Base-by-base conservation (phyloP, 2,113 vertebrate species). In the Lepus europaeus region DNA sequence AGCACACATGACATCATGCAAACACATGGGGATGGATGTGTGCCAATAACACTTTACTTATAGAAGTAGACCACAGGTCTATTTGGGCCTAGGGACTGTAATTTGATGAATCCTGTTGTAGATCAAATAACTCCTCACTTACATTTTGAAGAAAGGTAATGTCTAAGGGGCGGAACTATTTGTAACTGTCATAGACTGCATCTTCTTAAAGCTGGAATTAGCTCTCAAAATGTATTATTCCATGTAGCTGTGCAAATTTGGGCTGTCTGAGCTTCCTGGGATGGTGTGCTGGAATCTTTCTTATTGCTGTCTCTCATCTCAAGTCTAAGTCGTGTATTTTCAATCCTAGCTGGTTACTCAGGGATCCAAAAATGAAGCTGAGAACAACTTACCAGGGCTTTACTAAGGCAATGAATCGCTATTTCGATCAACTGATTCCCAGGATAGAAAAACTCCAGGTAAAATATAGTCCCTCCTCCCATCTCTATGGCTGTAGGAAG, bases 341-440 rank as follows among this genome's bases (percentile, higher is more conserved):
- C 29, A 84, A 74, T 94, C 63, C 20, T 80, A 99, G 99, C 91
- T 99, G 99, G 99, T 98, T 99, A 29, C 98, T 99, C 92, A 98
- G 97, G 20, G 99, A 99, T 84, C 96, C 96, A 19, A 97, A 98
- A 86, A 99, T 99, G 99, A 98, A 98, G 87, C 97, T 99, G 95
- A 98, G 99, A 81, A 99, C 99, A 1, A 99, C 98, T 0, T 98
- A 99, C 91, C 98, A 96, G n/a, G 99, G 99, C 83, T 99, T 99
- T 94, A 98, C 98, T 0, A 97, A 98, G 20, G 99, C 99, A 1
- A 98, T 99, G 94, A 98, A 99, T 53, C 68, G 80, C 0, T 99
- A 98, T 88, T 99, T 99, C n/a, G 98, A 99, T 90, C 97, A 96
- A 49, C 98, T 99, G 3, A 99, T 99, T 97, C 98, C 97, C 6